Percentiles rank a stretch among this genome's conserved stretches.
phyloP scores from a whole-genome alignment of 2,888 invertebrate genomes.

The Eurois occulta region DNA sequence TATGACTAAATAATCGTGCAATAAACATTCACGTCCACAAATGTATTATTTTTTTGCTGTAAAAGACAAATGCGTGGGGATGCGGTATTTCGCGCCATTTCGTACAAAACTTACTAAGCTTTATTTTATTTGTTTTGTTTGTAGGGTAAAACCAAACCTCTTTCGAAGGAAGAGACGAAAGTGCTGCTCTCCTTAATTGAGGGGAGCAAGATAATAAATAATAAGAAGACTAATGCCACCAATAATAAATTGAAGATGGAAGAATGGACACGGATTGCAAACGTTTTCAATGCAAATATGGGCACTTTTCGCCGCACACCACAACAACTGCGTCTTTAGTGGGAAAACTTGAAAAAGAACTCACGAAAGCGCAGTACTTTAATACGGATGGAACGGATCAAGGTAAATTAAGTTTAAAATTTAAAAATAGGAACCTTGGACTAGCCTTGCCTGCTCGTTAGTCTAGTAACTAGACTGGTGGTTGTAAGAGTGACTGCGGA shows the following conservation, averaged over 20 bases:
- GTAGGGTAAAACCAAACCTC: neutral
- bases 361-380: neutral
- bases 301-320: conserved; percentile 1
- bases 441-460: neutral
- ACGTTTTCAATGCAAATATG: neutral
- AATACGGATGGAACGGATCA: conserved; percentile 7
- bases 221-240: neutral
- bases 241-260: neutral
- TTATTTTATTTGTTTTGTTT: conserved; percentile 2
- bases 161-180: conserved; percentile 1
- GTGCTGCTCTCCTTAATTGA: neutral
- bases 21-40: too few relatives aligned
- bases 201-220: neutral
- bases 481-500: neutral
- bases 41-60: too few relatives aligned
- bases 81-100: neutral
- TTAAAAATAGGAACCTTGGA: neutral
- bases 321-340: conserved; percentile 2
- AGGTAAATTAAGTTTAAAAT: neutral
- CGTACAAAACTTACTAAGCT: neutral
- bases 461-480: neutral
- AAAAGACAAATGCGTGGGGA: neutral
- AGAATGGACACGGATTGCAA: neutral
- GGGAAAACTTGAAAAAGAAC: neutral
- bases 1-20: too few relatives aligned